phyloP scores from a whole-genome alignment of 2,797 vertebrate genomes.

The Chelonia mydas region DNA sequence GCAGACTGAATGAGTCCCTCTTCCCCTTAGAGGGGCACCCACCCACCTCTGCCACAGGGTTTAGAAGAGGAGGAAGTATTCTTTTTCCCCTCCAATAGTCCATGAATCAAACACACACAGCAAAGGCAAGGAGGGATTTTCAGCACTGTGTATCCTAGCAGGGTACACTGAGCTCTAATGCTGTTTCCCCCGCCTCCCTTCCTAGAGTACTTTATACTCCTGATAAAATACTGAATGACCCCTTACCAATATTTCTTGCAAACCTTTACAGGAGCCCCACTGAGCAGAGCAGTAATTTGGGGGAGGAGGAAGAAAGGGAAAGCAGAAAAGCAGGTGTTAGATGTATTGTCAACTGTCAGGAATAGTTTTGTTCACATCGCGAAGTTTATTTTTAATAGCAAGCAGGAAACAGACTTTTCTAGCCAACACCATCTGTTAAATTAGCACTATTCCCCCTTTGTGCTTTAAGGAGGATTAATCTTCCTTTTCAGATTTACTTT shows the following conservation, averaged over 20 bases:
- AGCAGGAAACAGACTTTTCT: background rate
- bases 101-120: background rate
- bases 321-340: background rate
- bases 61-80: background rate
- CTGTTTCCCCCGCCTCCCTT: fast-evolving
- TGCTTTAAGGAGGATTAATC: background rate
- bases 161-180: background rate
- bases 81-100: background rate
- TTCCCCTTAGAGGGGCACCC: background rate
- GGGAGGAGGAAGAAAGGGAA: background rate
- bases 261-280: background rate
- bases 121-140: fast-evolving
- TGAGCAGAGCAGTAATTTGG: background rate
- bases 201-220: background rate
- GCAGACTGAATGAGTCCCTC: background rate
- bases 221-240: background rate
- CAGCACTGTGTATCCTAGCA: background rate
- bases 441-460: background rate
- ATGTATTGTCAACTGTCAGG: background rate
- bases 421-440: background rate
- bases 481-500: background rate
- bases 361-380: background rate
- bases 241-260: background rate
- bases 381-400: background rate
- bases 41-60: background rate